Conservation (phyloP, 2,113 vertebrate genomes). For the Cochlearius cochlearius region DNA sequence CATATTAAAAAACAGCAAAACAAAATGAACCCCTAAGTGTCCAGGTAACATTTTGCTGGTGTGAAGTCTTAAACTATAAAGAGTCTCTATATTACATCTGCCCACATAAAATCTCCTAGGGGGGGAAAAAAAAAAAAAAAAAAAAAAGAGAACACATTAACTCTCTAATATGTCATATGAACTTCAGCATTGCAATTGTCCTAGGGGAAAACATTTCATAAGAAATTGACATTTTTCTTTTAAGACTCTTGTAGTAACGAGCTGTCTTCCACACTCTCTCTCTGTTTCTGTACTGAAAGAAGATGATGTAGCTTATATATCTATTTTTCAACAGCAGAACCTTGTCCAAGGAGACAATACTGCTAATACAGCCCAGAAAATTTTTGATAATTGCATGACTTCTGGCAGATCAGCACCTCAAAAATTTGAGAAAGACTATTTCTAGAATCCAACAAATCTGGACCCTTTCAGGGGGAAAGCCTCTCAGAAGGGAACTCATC, state of each 20-base stretch:
- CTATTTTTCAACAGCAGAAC: neutral
- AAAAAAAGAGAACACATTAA: neutral
- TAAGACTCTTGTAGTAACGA: neutral
- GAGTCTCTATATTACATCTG: neutral
- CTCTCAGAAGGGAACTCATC: neutral
- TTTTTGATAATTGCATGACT: neutral
- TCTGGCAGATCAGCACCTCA: neutral
- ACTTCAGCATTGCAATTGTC: neutral
- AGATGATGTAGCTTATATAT: neutral
- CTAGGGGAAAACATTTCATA: neutral
- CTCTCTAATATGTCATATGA: neutral
- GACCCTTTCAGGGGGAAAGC: neutral
- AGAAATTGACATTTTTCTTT: neutral
- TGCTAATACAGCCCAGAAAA: neutral
- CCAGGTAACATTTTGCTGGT: neutral
- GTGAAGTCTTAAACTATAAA: neutral
- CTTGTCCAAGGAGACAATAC: neutral
- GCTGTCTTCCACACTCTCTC: neutral
- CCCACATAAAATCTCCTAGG: neutral
- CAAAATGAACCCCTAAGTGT: too few species aligned
- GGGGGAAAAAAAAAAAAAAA: neutral
- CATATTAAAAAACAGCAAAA: neutral
- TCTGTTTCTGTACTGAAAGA: neutral
- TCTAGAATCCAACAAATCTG: neutral
- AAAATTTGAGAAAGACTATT: neutral